These are phyloP conservation scores for Cataglyphis altisquamis DNA, from an alignment of 2,888 invertebrate species.

Conservation along the genomic window DNA sequence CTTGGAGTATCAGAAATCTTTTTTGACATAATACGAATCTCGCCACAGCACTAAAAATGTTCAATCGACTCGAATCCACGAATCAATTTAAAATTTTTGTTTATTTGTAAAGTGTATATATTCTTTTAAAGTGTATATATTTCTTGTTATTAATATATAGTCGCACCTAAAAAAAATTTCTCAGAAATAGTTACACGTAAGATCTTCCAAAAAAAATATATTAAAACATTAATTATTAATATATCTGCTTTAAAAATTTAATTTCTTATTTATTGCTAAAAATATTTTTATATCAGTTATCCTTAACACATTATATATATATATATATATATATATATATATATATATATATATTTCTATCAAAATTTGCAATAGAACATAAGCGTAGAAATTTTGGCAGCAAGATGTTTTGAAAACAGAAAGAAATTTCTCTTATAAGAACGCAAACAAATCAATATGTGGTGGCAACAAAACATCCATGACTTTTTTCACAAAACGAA, in stretches of 20 bases:
- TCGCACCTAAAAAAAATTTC: neutral
- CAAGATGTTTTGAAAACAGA: slow-evolving; percentile 37
- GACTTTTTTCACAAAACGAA: neutral
- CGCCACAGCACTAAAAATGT: neutral
- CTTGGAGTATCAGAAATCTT: slow-evolving; percentile 28
- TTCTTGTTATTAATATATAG: neutral
- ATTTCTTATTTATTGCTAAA: neutral
- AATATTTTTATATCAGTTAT: neutral
- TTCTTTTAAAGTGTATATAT: neutral
- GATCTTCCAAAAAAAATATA: neutral
- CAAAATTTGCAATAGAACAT: neutral
- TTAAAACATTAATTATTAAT: neutral
- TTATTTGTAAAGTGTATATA: neutral
- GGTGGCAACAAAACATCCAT: neutral
- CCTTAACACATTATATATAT: neutral
- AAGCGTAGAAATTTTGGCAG: neutral
- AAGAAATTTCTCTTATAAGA: neutral
- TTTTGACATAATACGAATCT: slow-evolving; percentile 21
- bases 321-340: neutral
- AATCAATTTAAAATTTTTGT: slow-evolving; percentile 15
- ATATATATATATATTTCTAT: slow-evolving; percentile 10
- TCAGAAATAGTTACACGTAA: neutral
- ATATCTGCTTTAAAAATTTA: neutral
- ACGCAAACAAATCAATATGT: neutral
- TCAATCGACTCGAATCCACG: neutral